Conservation (phyloP, 2,113 vertebrate genomes). For the Burhinus oedicnemus region DNA sequence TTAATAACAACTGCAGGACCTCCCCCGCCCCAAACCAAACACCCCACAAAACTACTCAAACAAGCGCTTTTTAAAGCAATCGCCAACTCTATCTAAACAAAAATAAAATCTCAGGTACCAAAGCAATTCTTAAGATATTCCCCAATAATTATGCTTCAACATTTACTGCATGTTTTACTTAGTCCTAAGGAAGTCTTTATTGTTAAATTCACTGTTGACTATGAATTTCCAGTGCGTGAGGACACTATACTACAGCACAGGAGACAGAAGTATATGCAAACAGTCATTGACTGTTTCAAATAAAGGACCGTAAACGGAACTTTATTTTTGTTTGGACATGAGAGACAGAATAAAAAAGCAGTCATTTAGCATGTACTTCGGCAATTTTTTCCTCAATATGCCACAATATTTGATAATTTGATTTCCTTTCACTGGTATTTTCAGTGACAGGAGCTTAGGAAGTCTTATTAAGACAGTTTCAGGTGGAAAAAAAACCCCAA, state of each 20-base stretch:
- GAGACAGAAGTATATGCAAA: neutral
- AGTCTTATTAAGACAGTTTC: neutral
- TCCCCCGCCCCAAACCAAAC: no score
- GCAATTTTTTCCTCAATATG: neutral
- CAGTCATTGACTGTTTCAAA: neutral
- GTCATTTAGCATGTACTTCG: fast-evolving
- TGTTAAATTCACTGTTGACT: neutral
- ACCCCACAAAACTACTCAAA: no score
- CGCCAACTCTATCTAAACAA: no score
- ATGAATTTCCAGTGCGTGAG: neutral
- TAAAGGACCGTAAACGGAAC: neutral
- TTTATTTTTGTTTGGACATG: neutral
- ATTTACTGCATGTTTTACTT: neutral
- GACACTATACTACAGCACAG: neutral
- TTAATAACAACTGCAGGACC: no score
- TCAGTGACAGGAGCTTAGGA: neutral
- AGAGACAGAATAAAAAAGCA: neutral
- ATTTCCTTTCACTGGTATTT: neutral
- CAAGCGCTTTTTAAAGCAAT: no score
- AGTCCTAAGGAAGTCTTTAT: neutral
- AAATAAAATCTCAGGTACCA: no score
- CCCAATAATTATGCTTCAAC: neutral
- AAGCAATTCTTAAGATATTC: no score
- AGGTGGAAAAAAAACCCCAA: neutral
- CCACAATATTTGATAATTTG: neutral